Base-by-base conservation (phyloP, 2,113 vertebrate species). In the Steatornis caripensis region DNA sequence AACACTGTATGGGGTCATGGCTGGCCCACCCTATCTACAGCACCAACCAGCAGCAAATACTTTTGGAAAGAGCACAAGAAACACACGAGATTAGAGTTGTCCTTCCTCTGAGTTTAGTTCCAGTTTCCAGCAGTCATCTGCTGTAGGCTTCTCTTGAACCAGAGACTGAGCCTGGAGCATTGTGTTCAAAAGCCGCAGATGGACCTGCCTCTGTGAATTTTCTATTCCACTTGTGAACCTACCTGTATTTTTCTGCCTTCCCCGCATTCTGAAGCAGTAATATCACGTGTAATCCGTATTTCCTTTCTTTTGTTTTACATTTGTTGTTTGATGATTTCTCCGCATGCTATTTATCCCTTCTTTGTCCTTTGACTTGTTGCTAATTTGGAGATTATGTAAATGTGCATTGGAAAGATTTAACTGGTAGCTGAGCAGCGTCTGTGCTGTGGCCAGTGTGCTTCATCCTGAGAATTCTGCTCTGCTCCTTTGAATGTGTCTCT, bases 241-340 rank as follows among this genome's bases (percentile, higher is more conserved):
- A 46, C 46, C 20, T 45, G 10, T n/a, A 13, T 55, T 76, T 71
- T 69, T 39, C 36, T 62, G 41, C 55, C 53, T 91, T 60, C 14
- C 43, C 10, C 2, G 7, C 9, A 12, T 68, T 71, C 36, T 82
- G 60, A 85, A 43, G 53, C 22, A 75, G 54, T 36, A 27, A 29
- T 19, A 58, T 3, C 0, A 3, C 10, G 3, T 39, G 51, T 41
- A 75, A 71, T 51, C 5, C 2, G 1, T 15, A 18, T 84, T 75
- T 46, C 21, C 26, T 48, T 89, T 69, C 17, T 90, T 80, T 70
- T 58, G 10, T 7, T 55, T 83, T 80, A 30, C 3, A 12, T 69
- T 34, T 85, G 18, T 85, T 41, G 8, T 45, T 80, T 74, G 53
- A 19, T n/a, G 34, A 29, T 45, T 87, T 93, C 39, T 85, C 72